Base-by-base conservation (phyloP, 2,888 invertebrate species). In the Mimumesa dahlbomi region DNA sequence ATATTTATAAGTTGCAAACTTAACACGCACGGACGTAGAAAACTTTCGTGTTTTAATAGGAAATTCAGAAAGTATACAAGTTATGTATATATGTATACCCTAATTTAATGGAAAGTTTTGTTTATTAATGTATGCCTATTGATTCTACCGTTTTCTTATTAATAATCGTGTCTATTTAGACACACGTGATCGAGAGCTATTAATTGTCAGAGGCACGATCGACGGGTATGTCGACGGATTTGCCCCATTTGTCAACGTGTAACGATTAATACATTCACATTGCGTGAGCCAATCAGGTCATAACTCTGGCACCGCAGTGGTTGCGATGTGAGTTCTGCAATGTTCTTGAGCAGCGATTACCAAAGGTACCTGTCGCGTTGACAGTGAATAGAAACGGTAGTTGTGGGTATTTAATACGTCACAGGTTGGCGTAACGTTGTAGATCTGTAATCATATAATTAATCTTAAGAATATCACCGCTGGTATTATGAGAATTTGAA, bases 261-360 rank as follows among this genome's bases (percentile, higher is more conserved):
- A 45, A 64, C 75, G 75, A 68, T 77, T 75, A 58, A 78, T 75
- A 61, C 65, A 43, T 63, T 65, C 43, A 43, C 45, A 38, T 29
- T 63, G 50, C 50, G 34, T 34, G 70, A 53, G 48, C 19, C 72
- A 54, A 72, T 59, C 49, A 22, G 22, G 38, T 42, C 56, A 50
- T 50, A 74, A 70, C 73, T 50, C 58, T 43, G 74, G 65, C 59
- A 74, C 22, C 14, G 25, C 25, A 34, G 57, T 40, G 50, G 62
- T 53, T 42, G 48, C 36, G 48, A 40, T 57, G 46, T 62, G 54
- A 66, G 65, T 34, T 40, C 40, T 38, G 31, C 50, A 69, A 73
- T 59, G 65, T 73, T 77, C 65, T 70, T 63, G 59, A 50, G 46
- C 59, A 62, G 46, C 59, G 65, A 77, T 70, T 76, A 73, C 68